Percentiles rank a stretch among this genome's conserved stretches.
Conservation (phyloP, 64 coral and sea anemone genomes). For the Stichodactyla helianthus region DNA sequence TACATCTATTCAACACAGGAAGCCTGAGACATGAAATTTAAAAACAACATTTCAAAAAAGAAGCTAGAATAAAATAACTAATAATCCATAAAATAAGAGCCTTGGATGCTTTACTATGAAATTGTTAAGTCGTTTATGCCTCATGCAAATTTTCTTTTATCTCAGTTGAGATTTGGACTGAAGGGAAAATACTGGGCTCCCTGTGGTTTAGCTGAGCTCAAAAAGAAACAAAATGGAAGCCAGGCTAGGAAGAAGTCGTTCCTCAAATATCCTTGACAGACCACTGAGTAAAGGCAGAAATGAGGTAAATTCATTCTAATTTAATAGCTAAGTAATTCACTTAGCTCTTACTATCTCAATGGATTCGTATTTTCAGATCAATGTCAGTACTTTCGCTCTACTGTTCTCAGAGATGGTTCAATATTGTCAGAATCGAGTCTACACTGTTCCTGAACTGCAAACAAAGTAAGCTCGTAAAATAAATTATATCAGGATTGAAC, state of each 20-base stretch:
- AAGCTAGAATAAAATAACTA: background rate
- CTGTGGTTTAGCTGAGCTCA: background rate
- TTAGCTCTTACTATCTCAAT: background rate
- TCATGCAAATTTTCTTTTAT: too few species aligned
- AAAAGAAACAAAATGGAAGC: constrained; percentile 79
- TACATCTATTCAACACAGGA: background rate
- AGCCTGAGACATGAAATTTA: background rate
- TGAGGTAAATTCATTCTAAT: constrained; percentile 41
- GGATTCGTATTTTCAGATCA: constrained; percentile 62
- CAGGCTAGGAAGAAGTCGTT: constrained; percentile 65
- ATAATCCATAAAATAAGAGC: background rate
- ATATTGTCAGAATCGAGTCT: constrained; percentile 97
- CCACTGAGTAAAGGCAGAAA: constrained; percentile 96
- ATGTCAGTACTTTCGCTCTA: constrained; percentile 89
- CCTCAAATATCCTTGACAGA: constrained; percentile 89
- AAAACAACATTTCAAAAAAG: background rate
- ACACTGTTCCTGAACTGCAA: constrained; percentile 93
- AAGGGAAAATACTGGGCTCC: background rate
- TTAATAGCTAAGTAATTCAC: background rate
- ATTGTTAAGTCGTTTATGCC: too few species aligned
- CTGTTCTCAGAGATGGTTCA: constrained; percentile 98
- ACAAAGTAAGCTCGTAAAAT: constrained; percentile 69
- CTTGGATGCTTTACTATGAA: background rate
- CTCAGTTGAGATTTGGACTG: background rate
- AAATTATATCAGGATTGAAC: background rate